Percentiles rank a stretch among this genome's conserved stretches.
Evolutionary conservation across 2,113 vertebrate genomes (phyloP).

Genomic region (Megaleporinus macrocephalus): DNA sequence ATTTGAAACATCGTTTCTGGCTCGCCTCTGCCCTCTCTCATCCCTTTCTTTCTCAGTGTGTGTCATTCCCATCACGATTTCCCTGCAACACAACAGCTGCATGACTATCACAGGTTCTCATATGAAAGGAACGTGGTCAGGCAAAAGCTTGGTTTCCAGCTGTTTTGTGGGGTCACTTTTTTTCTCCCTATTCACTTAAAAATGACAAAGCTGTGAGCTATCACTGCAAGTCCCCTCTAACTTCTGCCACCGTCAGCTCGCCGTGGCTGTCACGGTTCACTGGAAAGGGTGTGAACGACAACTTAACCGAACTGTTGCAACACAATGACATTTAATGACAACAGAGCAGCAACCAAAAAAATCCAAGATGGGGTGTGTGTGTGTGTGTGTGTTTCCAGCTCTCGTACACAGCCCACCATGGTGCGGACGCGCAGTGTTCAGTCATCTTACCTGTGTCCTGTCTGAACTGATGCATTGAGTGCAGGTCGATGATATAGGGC

Average conservation of each 20-base stretch:
- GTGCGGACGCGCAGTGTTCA: too few relatives aligned
- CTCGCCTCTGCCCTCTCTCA: not conserved
- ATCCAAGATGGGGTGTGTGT: not conserved
- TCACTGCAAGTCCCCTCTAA: not conserved
- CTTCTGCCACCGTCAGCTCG: constrained; percentile 1
- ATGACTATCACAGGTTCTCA: constrained; percentile 3
- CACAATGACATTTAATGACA: constrained; percentile 16
- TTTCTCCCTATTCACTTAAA: not conserved
- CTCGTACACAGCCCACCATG: not conserved
- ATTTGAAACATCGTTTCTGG: not conserved
- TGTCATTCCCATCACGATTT: not conserved
- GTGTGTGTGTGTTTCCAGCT: not conserved
- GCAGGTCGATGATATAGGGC: constrained; percentile 93
- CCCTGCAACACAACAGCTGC: constrained; percentile 20
- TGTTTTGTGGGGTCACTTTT: constrained; percentile 22
- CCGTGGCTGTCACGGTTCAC: constrained; percentile 1
- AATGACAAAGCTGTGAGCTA: not conserved
- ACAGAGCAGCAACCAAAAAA: not conserved
- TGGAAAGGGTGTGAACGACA: constrained; percentile 29
- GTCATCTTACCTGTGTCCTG: constrained; percentile 90
- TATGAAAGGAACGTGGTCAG: constrained; percentile 10
- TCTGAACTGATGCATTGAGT: constrained; percentile 95
- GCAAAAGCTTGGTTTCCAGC: constrained; percentile 6
- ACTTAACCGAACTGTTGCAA: constrained; percentile 23
- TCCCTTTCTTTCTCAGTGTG: constrained; percentile 55